phyloP scores from a whole-genome alignment of 2,113 vertebrate species.

The Genyomyrus donnyi region DNA sequence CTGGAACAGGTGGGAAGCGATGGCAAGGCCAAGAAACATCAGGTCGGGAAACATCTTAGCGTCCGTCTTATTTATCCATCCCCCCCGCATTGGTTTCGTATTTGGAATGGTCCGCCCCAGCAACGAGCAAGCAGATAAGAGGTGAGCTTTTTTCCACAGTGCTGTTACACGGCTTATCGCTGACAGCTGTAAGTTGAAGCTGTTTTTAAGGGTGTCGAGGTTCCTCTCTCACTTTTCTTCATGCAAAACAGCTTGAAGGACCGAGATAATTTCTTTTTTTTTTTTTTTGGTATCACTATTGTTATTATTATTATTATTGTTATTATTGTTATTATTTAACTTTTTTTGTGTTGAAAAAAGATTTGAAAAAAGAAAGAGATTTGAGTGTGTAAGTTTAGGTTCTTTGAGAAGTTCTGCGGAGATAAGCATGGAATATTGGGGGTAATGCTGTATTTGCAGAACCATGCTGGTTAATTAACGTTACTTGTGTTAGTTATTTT shows the following conservation, averaged over 20 bases:
- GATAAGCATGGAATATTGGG: slow-evolving; percentile 38
- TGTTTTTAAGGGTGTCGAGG: background rate
- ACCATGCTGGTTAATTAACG: slow-evolving; percentile 41
- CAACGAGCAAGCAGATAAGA: background rate
- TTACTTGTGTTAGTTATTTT: slow-evolving; percentile 41
- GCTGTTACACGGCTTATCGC: background rate
- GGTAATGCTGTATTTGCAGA: slow-evolving; percentile 34
- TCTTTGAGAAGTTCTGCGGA: slow-evolving; percentile 43
- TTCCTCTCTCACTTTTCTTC: slow-evolving; percentile 12
- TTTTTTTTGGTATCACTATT: slow-evolving; percentile 40
- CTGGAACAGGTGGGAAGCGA: background rate
- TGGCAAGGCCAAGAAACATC: background rate
- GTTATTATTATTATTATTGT: slow-evolving; percentile 4
- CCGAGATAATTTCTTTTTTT: slow-evolving; percentile 29
- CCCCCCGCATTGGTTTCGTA: slow-evolving; percentile 50
- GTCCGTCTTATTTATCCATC: background rate
- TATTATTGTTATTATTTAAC: slow-evolving; percentile 55
- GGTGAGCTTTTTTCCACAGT: background rate
- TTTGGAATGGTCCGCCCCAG: slow-evolving; percentile 55
- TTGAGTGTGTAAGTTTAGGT: slow-evolving; percentile 46
- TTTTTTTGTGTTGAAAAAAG: slow-evolving; percentile 53
- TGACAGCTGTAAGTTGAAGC: background rate
- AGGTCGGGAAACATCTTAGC: background rate
- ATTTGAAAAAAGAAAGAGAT: slow-evolving; percentile 17
- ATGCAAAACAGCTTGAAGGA: slow-evolving; percentile 33